Percentiles rank a stretch among this genome's conserved stretches.
Evolutionary conservation across 2,888 invertebrate species (phyloP).

Genomic region (Tetragonula carbonaria): DNA sequence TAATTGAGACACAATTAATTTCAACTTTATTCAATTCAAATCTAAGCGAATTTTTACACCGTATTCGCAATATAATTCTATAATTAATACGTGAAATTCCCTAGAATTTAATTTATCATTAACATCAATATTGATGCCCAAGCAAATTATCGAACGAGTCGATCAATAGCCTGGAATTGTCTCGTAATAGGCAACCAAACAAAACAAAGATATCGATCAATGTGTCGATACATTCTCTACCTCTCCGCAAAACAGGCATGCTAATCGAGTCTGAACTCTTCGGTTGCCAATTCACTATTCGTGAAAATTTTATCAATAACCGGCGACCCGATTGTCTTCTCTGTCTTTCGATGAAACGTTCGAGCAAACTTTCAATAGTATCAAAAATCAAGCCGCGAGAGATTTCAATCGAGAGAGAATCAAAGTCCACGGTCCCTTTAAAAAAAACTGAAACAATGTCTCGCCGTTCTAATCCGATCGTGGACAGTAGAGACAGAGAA

Average conservation of each 20-base stretch:
- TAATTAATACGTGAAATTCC: background rate
- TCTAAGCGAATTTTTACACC: background rate
- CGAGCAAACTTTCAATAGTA: background rate
- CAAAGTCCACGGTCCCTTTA: background rate
- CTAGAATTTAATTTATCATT: background rate
- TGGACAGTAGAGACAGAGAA: background rate
- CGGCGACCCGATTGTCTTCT: background rate
- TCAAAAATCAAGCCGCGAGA: background rate
- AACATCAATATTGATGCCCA: background rate
- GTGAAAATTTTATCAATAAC: constrained; percentile 2
- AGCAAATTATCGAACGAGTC: background rate
- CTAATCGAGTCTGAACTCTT: background rate
- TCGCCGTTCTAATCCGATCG: constrained; percentile 10
- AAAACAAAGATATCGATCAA: background rate
- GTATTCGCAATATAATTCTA: background rate
- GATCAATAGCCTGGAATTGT: background rate
- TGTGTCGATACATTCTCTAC: background rate
- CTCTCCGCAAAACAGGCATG: background rate
- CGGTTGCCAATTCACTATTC: background rate
- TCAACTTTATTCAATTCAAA: background rate
- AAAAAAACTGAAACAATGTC: constrained; percentile 5
- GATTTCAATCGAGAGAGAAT: background rate
- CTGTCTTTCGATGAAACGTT: background rate
- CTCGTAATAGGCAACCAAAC: background rate
- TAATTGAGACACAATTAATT: background rate